Base-by-base conservation (phyloP, 2,888 invertebrate genomes). In the Latrodectus hesperus region DNA sequence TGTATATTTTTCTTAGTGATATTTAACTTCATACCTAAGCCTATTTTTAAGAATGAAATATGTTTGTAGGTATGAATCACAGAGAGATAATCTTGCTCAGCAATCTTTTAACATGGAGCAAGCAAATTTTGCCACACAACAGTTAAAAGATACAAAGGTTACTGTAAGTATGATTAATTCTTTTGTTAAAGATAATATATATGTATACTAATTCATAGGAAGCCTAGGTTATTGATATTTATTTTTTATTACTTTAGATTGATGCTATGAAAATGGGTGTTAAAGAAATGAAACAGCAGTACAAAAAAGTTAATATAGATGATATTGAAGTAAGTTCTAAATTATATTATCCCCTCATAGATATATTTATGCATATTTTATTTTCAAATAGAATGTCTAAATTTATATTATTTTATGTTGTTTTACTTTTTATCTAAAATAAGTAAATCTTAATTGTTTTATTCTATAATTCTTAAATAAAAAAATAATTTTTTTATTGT, bases 101-200 rank as follows among this genome's bases (percentile, higher is more conserved):
- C 99, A 99, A 92, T 96, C 98, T 0, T 99, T 99, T 92, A 99
- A 99, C 92, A 98, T 99, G 97, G 99, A 99, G 92, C 99, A 99
- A 92, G 97, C 98, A 3, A 98, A 99, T 93, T 99, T 97, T 93
- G 97, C 98, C 0, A 96, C 98, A 81, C 99, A 99, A 92, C 96
- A 98, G 0, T 93, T 99, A 52, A 99, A 99, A 92, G 99, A 99
- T 92, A 99, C 99, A 1, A 93, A 93, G 91, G 91, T 92, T 52
- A 93, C 93, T 65, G 92, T 93, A 90, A 90, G 88, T 85, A 26
- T 64, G n/a, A 52, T n/a, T 60, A 10, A 64, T 64, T 11, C 0
- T 64, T 12, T 16, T 64, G 64, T n/a, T 12, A 64, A 38, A 64
- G 12, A 16, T 12, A 64, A 17, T 64, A 16, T 64, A n/a, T 17